These are phyloP conservation scores for Grus americana DNA, from an alignment of 2,113 vertebrate genomes.

Conservation along the genomic window DNA sequence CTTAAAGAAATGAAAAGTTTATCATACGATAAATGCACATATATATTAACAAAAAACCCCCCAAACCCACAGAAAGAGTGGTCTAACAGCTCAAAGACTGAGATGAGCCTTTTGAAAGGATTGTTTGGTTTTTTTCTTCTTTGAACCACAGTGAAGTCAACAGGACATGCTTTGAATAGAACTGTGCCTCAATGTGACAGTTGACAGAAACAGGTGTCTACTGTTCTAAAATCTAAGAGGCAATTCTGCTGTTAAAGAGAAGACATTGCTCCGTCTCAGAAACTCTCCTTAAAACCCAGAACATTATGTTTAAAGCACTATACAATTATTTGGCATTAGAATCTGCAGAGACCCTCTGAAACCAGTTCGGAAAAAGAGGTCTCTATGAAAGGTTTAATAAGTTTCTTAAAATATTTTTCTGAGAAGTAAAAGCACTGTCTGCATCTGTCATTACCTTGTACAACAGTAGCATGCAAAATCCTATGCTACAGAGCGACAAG, in stretches of 20 bases:
- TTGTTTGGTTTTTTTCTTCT: background rate
- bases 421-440: background rate
- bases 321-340: background rate
- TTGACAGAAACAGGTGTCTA: background rate
- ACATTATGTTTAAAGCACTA: background rate
- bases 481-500: background rate
- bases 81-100: background rate
- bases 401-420: background rate
- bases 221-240: background rate
- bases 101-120: background rate
- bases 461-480: background rate
- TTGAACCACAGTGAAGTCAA: background rate
- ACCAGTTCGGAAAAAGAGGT: background rate
- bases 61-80: background rate
- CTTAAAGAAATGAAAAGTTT: constrained; percentile 69
- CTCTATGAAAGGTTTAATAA: background rate
- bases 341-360: background rate
- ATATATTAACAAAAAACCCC: too few relatives aligned
- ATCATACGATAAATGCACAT: background rate
- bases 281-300: background rate
- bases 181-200: background rate
- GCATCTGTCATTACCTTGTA: background rate
- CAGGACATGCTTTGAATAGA: background rate
- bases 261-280: background rate
- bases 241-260: background rate